Percentiles rank a stretch among this genome's conserved stretches.
phyloP scores from a whole-genome alignment of 37 sponge, comb jelly and placozoan species.

The Beroe ovata region DNA sequence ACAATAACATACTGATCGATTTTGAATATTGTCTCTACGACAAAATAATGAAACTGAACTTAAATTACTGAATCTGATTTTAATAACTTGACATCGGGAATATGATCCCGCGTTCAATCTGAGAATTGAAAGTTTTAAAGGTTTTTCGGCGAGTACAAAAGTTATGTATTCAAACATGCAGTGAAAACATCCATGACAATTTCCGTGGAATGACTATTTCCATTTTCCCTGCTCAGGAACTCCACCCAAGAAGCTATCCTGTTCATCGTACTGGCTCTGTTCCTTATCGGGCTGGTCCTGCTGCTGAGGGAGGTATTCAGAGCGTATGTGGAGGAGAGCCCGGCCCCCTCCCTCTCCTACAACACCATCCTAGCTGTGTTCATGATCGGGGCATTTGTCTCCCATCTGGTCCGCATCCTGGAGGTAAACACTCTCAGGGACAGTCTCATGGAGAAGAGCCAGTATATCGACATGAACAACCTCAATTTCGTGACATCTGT shows the following conservation, averaged over 20 bases:
- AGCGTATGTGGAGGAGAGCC: slow-evolving; percentile 25
- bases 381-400: slow-evolving; percentile 35
- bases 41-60: too few relatives aligned
- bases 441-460: background rate
- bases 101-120: too few relatives aligned
- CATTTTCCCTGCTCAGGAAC: too few relatives aligned
- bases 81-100: too few relatives aligned
- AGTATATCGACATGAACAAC: slow-evolving; percentile 6
- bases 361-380: slow-evolving; percentile 44
- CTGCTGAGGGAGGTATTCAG: slow-evolving; percentile 47
- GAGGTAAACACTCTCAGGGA: slow-evolving; percentile 44
- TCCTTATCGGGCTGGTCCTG: slow-evolving; percentile 22
- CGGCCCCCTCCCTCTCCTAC: slow-evolving; percentile 50
- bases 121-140: too few relatives aligned
- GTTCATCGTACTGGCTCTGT: slow-evolving; percentile 28
- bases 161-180: too few relatives aligned
- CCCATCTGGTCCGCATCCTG: slow-evolving; percentile 33
- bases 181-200: too few relatives aligned
- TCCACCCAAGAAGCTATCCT: slow-evolving; percentile 47
- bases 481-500: background rate
- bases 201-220: too few relatives aligned
- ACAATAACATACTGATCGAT: too few relatives aligned
- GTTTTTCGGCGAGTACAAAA: too few relatives aligned
- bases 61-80: too few relatives aligned
- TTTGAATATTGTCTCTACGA: too few relatives aligned